A percentile compares a stretch with the other conserved stretches of the same genome.
phyloP scores from a whole-genome alignment of 2,113 vertebrate species.

The Ciconia stormi region DNA sequence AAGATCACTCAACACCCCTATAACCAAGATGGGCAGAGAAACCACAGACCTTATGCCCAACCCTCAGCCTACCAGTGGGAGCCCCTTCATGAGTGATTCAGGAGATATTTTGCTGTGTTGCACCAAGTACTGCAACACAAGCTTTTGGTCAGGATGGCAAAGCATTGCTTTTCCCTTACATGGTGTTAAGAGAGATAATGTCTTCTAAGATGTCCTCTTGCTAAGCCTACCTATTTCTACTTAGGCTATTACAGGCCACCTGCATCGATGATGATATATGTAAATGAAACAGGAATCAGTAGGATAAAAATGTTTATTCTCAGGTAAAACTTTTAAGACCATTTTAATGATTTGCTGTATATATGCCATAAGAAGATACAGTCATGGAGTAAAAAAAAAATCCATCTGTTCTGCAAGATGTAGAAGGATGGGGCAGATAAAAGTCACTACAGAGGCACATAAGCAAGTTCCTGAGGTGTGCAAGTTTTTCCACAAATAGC shows the following conservation, averaged over 20 bases:
- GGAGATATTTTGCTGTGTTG: not conserved
- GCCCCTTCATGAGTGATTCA: not conserved
- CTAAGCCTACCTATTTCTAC: not conserved
- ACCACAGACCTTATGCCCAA: not conserved
- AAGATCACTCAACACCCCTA: not conserved
- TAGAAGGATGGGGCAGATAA: not conserved
- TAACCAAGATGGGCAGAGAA: slow-evolving; percentile 6
- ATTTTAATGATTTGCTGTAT: not conserved
- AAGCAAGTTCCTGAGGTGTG: not conserved
- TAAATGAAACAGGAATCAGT: not conserved
- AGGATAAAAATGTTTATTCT: not conserved
- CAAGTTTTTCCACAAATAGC: not conserved
- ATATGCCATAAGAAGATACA: not conserved
- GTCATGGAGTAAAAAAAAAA: not conserved
- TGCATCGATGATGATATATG: not conserved
- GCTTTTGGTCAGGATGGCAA: not conserved
- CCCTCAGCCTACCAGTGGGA: not conserved
- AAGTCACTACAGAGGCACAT: not conserved
- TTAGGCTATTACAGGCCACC: not conserved
- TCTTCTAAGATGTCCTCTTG: not conserved
- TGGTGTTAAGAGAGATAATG: not conserved
- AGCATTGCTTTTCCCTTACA: not conserved
- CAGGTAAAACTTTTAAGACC: not conserved
- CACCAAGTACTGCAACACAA: not conserved
- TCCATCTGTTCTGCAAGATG: not conserved